Evolutionary conservation across 1,140 invertebrate species (phyloP).

Genomic region (Orchesella cincta): DNA sequence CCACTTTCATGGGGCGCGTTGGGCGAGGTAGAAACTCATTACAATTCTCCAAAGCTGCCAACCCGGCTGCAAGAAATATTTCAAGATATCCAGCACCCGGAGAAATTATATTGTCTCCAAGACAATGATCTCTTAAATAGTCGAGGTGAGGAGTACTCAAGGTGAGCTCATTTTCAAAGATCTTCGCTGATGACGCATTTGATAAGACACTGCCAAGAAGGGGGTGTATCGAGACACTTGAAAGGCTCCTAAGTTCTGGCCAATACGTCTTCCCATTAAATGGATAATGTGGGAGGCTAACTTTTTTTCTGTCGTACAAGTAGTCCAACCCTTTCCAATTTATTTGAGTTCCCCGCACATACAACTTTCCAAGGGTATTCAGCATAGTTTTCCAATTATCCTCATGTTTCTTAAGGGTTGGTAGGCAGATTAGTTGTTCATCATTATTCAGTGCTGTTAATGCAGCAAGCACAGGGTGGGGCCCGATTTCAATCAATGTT

Average conservation of each 20-base stretch:
- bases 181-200: neutral
- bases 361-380: neutral
- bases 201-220: neutral
- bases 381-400: neutral
- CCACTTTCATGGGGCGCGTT: neutral
- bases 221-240: neutral
- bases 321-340: neutral
- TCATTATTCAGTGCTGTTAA: slow-evolving; percentile 12
- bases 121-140: neutral
- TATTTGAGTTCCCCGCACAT: neutral
- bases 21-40: neutral
- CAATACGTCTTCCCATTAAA: neutral
- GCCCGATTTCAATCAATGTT: slow-evolving; percentile 8
- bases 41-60: neutral
- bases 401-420: neutral
- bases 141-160: neutral
- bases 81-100: neutral
- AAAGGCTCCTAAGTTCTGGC: neutral
- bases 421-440: too few relatives aligned
- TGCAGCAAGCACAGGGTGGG: neutral
- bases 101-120: neutral
- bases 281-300: slow-evolving; percentile 13
- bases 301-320: neutral
- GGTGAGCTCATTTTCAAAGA: neutral
- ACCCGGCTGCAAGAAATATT: neutral